A percentile compares a stretch with the other conserved stretches of the same genome.
Evolutionary conservation across 2,113 vertebrate genomes (phyloP).

Genomic region (Proteles cristata): DNA sequence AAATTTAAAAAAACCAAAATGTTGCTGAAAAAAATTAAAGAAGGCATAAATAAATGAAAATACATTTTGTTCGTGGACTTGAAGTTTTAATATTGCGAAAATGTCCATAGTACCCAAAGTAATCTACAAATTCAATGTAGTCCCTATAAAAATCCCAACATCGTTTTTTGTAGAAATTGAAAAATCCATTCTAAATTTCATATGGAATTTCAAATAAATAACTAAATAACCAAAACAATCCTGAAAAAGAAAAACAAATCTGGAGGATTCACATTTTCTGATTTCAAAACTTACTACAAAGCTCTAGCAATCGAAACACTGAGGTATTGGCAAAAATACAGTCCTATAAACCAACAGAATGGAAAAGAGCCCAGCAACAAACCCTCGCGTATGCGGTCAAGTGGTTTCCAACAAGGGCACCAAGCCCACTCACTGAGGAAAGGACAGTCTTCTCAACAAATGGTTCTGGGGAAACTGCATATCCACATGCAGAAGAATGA

Average conservation of each 20-base stretch:
- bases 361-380: background rate
- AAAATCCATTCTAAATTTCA: background rate
- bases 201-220: background rate
- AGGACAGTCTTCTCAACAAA: background rate
- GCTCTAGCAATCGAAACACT: background rate
- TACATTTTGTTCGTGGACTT: background rate
- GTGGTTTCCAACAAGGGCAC: background rate
- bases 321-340: background rate
- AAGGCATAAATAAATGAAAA: background rate
- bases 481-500: background rate
- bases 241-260: background rate
- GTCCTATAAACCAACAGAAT: background rate
- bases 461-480: background rate
- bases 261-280: background rate
- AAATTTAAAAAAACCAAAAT: background rate
- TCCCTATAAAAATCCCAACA: background rate
- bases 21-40: background rate
- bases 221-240: background rate
- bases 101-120: background rate
- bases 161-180: background rate
- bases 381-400: background rate
- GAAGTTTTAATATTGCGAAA: background rate
- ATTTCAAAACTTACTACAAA: background rate
- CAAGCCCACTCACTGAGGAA: background rate
- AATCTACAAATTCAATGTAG: background rate